Conservation (phyloP, 2,113 vertebrate species). For the Rhizomys pruinosus region DNA sequence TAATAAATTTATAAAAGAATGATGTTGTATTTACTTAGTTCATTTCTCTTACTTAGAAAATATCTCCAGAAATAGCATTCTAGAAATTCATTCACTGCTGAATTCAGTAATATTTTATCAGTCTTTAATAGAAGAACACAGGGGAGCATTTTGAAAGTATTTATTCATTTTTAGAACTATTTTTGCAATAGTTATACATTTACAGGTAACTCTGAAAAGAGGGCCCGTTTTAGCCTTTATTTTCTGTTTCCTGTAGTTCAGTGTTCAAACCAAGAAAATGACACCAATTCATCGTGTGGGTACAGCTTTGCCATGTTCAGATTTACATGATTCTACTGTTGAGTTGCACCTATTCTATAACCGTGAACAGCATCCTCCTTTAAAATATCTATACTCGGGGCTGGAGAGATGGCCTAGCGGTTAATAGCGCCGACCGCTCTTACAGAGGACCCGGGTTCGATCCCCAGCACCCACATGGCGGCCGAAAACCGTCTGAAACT, state of each 20-base stretch:
- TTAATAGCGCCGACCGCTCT: too few relatives aligned
- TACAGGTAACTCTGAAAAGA: not conserved
- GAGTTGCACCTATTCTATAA: not conserved
- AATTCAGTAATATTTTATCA: not conserved
- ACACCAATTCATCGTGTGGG: too few relatives aligned
- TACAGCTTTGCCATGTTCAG: not conserved
- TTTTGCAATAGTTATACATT: not conserved
- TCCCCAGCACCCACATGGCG: too few relatives aligned
- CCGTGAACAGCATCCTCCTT: not conserved
- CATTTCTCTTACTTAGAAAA: not conserved
- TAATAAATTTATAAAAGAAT: not conserved
- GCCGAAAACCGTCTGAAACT: too few relatives aligned
- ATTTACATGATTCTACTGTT: not conserved
- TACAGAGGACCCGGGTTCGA: too few relatives aligned
- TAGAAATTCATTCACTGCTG: not conserved
- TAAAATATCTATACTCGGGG: too few relatives aligned
- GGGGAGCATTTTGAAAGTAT: not conserved
- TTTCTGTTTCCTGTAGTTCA: not conserved
- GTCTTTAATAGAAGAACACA: not conserved
- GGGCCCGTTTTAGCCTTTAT: not conserved
- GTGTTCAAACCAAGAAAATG: not conserved
- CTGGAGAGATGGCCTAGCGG: too few relatives aligned
- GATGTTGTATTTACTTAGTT: not conserved
- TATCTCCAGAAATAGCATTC: not conserved
- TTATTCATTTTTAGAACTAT: not conserved